Percentiles rank a stretch among this genome's conserved stretches.
These are phyloP conservation scores for Solenodon paradoxus DNA, from an alignment of 2,113 vertebrate species.

Conservation along the genomic window DNA sequence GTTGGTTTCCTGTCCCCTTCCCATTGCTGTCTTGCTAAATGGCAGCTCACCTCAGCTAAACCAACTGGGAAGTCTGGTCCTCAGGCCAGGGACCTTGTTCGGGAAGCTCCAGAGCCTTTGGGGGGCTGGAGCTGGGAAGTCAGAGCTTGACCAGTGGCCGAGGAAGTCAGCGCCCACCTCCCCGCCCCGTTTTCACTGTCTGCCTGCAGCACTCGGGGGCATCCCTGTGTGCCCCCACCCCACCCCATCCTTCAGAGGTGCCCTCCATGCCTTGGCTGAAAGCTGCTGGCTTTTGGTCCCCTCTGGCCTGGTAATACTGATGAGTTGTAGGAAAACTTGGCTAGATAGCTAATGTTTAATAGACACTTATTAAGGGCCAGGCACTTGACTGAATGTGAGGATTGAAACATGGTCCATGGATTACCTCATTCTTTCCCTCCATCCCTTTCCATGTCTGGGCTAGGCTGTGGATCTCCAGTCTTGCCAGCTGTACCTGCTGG, in stretches of 20 bases:
- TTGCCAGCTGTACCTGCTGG: not conserved
- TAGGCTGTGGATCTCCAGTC: not conserved
- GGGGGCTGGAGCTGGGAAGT: not conserved
- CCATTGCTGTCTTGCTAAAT: not conserved
- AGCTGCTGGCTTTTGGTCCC: not conserved
- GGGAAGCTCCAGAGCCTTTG: not conserved
- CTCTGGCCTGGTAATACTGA: not conserved
- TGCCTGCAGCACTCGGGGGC: no score
- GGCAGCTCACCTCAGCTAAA: not conserved
- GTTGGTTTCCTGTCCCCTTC: not conserved
- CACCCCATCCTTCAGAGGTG: not conserved
- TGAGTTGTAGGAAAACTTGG: not conserved
- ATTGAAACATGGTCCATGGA: not conserved
- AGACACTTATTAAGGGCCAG: not conserved
- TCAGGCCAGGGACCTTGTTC: not conserved
- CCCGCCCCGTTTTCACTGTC: not conserved
- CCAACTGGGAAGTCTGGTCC: not conserved
- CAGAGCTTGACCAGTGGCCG: not conserved
- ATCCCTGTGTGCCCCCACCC: not conserved
- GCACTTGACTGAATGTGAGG: not conserved
- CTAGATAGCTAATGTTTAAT: not conserved
- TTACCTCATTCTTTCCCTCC: slow-evolving; percentile 2
- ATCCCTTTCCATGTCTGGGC: not conserved
- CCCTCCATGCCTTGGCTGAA: not conserved
- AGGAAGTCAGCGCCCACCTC: not conserved